phyloP scores from a whole-genome alignment of 2,113 vertebrate species.

The Petrocephalus microphthalmus region DNA sequence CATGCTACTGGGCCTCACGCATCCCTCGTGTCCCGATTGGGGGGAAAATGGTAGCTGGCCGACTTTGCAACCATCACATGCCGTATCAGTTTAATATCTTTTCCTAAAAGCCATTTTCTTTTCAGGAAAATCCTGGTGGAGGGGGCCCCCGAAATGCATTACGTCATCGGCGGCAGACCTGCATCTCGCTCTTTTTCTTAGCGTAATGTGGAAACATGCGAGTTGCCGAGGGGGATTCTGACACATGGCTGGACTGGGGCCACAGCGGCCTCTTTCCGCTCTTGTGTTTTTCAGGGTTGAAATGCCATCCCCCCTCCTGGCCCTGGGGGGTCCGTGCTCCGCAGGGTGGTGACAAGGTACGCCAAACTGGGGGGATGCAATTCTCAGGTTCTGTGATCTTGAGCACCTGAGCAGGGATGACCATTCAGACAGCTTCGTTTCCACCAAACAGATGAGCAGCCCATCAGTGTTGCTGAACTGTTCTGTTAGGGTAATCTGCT shows the following conservation, averaged over 20 bases:
- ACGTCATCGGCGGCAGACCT: neutral
- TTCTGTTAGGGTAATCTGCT: neutral
- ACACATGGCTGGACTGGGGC: neutral
- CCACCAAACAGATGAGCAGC: neutral
- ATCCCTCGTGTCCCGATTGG: neutral
- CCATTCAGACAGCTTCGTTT: neutral
- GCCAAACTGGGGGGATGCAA: neutral
- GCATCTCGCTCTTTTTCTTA: neutral
- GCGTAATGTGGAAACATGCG: neutral
- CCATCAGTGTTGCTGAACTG: neutral
- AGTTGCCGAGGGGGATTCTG: neutral
- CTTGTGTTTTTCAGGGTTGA: neutral
- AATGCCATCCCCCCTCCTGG: neutral
- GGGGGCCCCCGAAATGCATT: neutral
- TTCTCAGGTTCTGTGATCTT: neutral
- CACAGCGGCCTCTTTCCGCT: neutral
- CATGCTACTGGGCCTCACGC: neutral
- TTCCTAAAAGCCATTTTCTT: neutral
- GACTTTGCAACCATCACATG: neutral
- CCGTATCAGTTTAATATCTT: neutral
- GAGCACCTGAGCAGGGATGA: neutral
- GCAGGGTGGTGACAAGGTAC: neutral
- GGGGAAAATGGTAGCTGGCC: neutral
- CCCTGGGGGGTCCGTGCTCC: neutral
- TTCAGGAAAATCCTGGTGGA: neutral